Percentiles rank a stretch among this genome's conserved stretches.
phyloP scores from a whole-genome alignment of 2,888 invertebrate genomes.

The Bruchidius siliquastri region DNA sequence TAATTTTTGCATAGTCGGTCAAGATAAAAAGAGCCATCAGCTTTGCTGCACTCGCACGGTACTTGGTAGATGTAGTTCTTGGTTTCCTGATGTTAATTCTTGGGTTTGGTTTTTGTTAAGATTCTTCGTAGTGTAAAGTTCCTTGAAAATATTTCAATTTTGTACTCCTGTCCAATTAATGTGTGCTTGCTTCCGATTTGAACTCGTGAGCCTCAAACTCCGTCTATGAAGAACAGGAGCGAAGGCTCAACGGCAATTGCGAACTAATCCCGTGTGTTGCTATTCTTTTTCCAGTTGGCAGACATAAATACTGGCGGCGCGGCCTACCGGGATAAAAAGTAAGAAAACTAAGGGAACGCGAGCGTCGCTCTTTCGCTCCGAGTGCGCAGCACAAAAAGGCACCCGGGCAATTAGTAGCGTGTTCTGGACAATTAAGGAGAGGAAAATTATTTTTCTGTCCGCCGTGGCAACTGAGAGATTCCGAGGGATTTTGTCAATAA shows the following conservation, averaged over 20 bases:
- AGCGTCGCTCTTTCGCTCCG: constrained; percentile 40
- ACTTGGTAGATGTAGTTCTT: too few relatives aligned
- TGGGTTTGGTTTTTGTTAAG: too few relatives aligned
- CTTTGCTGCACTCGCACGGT: too few relatives aligned
- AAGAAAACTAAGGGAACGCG: constrained; percentile 10
- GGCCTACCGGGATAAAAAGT: constrained; percentile 36
- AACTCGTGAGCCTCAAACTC: not conserved
- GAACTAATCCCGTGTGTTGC: constrained; percentile 44
- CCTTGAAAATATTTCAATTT: too few relatives aligned
- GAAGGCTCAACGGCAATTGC: constrained; percentile 32
- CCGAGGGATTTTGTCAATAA: not conserved
- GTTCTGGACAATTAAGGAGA: constrained; percentile 47
- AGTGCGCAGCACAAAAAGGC: constrained; percentile 43
- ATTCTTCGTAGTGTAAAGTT: too few relatives aligned
- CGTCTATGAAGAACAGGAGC: not conserved
- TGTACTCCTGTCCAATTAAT: too few relatives aligned
- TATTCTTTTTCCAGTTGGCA: constrained; percentile 41
- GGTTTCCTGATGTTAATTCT: too few relatives aligned
- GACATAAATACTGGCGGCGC: constrained; percentile 41
- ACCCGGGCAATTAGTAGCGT: constrained; percentile 48
- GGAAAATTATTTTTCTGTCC: constrained; percentile 33
- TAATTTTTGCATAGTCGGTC: too few relatives aligned
- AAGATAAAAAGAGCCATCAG: too few relatives aligned
- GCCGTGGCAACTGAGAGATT: not conserved
- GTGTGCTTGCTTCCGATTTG: too few relatives aligned